Evolutionary conservation across 2,113 vertebrate genomes (phyloP), one percentile per base, ranked within the genome.

Genomic region (Pelmatolapia mariae): DNA sequence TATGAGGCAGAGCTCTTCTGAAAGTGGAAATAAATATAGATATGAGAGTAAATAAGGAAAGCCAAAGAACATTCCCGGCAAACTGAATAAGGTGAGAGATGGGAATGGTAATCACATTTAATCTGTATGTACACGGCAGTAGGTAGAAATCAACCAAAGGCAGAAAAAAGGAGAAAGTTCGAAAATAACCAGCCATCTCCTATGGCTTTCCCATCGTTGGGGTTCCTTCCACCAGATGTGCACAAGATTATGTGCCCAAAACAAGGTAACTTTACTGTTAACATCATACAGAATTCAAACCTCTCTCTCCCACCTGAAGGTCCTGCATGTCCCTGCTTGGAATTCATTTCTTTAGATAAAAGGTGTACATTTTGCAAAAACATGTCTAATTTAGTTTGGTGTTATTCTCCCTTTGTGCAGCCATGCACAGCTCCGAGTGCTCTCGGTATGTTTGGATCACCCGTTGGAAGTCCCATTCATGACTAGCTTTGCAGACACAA

Each of bases 1-100:
- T 52, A 45, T 26, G 40, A 82, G 50, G 83, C 81, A 90, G 82
- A 86, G 85, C 78, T 83, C 26, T 54, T 80, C 26, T 63, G 22
- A 81, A 57, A 33, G 31, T 78, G 24, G 8, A 85, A 47, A 43
- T 80, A 63, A 2, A 68, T 80, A 3, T 81, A 38, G 59, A 87
- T 10, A 10, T 81, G 3, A 19, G 43, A 26, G 10, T 47, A 47
- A 57, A 63, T 63, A 6, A 78, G 40, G 68, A 53, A 16, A 68
- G 54, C 36, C 38, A 85, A 89, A 83, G 29, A 63, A 40, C 53
- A 47, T 26, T 50, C 63, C n/a, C 1, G 8, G 47, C 15, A 54
- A 82, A 63, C 24, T 18, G 29, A 16, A 45, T 36, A 18, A 22
- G 13, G 16, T 4, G 12, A 38, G 13, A 47, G 11, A 13, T 50